These are phyloP conservation scores for Loris lydekkerianus DNA, from an alignment of 2,797 vertebrate species.

Conservation along the genomic window DNA sequence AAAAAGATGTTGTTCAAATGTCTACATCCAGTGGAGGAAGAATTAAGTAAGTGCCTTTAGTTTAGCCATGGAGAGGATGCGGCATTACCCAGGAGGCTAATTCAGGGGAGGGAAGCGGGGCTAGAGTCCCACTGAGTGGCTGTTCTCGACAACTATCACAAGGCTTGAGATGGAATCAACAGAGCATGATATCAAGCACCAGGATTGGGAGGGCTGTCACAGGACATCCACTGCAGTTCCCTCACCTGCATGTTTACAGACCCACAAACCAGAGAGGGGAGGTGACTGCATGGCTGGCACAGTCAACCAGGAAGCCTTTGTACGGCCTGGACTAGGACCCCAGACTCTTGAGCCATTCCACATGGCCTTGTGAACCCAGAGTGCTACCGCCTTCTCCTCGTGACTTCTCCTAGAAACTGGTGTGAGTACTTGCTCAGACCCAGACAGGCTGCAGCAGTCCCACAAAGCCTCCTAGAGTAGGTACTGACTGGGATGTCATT, in stretches of 20 bases:
- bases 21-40: neutral
- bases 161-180: constrained; percentile 18
- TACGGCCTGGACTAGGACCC: neutral
- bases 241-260: neutral
- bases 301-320: neutral
- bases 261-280: neutral
- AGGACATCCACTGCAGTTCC: neutral
- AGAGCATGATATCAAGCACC: neutral
- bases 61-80: neutral
- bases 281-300: neutral
- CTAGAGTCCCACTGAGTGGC: neutral
- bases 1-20: constrained; percentile 9
- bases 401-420: neutral
- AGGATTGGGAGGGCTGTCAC: neutral
- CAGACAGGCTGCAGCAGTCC: neutral
- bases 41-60: constrained; percentile 50
- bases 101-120: neutral
- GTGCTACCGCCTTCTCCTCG: neutral
- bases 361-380: neutral
- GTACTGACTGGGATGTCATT: neutral
- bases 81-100: constrained; percentile 1
- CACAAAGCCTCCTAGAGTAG: neutral
- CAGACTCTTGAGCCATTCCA: neutral
- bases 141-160: neutral
- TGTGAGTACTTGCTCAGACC: neutral